Evolutionary conservation across 2,888 invertebrate species (phyloP).

Genomic region (Macrostomum cliftonense): DNA sequence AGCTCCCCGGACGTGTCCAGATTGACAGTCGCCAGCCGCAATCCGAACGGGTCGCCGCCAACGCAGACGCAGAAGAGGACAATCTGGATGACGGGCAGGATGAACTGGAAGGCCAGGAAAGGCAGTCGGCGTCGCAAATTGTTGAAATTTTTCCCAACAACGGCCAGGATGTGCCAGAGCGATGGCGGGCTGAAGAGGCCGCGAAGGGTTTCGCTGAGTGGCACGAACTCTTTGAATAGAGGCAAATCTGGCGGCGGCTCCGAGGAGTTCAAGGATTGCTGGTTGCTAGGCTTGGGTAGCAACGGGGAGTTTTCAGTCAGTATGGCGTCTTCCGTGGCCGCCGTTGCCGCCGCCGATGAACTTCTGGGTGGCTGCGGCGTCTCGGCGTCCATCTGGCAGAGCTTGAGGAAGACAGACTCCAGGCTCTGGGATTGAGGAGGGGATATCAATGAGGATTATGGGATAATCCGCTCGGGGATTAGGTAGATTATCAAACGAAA

Average conservation of each 20-base stretch:
- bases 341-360: not conserved
- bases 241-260: not conserved
- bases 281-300: not conserved
- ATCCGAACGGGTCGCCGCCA: conserved; percentile 42
- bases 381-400: conserved; percentile 39
- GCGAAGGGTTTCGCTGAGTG: not conserved
- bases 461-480: too few species aligned
- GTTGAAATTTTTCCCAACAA: conserved; percentile 25
- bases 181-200: conserved; percentile 13
- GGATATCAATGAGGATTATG: not conserved
- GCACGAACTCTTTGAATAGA: too few species aligned
- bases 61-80: conserved; percentile 74
- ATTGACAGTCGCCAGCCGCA: conserved; percentile 63
- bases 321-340: not conserved
- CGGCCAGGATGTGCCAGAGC: conserved; percentile 21
- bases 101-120: conserved; percentile 74
- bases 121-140: conserved; percentile 29
- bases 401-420: conserved; percentile 76
- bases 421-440: conserved; percentile 40
- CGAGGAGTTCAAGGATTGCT: not conserved
- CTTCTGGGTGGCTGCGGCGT: not conserved
- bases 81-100: conserved; percentile 77
- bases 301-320: not conserved
- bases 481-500: too few species aligned
- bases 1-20: conserved; percentile 45